Evolutionary conservation across 1,140 invertebrate species (phyloP).

Genomic region (Thaumatotibia leucotreta): DNA sequence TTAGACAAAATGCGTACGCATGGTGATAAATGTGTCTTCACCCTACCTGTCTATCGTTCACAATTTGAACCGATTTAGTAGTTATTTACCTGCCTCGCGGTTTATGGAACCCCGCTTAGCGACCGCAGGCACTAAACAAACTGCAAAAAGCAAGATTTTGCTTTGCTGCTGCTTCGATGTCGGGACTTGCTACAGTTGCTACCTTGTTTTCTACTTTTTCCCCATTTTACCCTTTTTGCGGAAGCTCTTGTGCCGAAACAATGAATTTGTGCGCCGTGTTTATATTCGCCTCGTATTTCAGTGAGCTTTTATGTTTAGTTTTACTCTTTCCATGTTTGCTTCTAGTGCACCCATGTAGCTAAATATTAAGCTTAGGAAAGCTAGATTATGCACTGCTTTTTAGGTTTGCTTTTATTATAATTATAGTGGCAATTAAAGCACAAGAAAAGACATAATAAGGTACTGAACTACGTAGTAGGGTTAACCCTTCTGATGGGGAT

Average conservation of each 20-base stretch:
- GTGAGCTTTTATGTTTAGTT: slow-evolving; percentile 2
- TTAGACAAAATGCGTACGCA: no score
- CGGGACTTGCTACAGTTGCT: no score
- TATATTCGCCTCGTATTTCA: slow-evolving; percentile 1
- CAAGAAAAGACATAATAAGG: no score
- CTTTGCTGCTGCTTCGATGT: background rate
- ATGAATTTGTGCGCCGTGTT: slow-evolving; percentile 11
- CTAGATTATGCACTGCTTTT: background rate
- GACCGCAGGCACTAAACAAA: background rate
- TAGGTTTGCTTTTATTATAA: background rate
- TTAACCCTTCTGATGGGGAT: no score
- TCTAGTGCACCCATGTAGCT: background rate
- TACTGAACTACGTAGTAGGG: no score
- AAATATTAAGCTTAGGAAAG: background rate
- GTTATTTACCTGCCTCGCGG: background rate
- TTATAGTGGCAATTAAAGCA: no score
- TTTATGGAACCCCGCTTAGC: background rate
- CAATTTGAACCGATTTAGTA: background rate
- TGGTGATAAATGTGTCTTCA: no score
- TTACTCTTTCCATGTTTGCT: background rate
- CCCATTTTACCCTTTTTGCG: background rate
- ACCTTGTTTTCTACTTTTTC: background rate
- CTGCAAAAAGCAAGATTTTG: background rate
- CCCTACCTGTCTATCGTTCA: background rate
- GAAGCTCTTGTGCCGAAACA: background rate